These are phyloP conservation scores for Oncorhynchus keta DNA, from an alignment of 2,113 vertebrate species.

Conservation along the genomic window DNA sequence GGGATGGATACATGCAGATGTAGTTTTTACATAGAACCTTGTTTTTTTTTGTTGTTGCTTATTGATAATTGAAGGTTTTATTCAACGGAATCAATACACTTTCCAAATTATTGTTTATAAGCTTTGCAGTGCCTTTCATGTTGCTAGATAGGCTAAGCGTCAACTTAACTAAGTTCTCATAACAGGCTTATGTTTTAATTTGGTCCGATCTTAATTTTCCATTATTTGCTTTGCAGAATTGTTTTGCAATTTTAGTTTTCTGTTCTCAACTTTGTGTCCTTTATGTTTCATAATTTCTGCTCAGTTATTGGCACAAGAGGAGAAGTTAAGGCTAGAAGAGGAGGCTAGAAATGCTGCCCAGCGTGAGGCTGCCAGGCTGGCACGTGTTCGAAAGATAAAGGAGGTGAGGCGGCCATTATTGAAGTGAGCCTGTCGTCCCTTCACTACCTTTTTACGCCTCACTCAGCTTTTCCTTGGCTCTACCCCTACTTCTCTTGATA, in stretches of 20 bases:
- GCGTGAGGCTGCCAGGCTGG: conserved; percentile 93
- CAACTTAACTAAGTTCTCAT: neutral
- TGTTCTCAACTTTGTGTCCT: conserved; percentile 61
- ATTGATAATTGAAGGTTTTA: too few relatives aligned
- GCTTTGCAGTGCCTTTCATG: too few relatives aligned
- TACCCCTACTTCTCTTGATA: neutral
- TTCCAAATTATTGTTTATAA: too few relatives aligned
- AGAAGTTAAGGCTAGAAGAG: conserved; percentile 99
- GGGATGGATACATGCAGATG: too few relatives aligned
- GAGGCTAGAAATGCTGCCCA: conserved; percentile 94
- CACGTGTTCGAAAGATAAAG: conserved; percentile 90
- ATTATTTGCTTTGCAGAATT: conserved; percentile 45
- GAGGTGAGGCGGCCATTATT: conserved; percentile 90
- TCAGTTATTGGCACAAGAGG: conserved; percentile 99
- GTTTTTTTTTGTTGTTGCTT: too few relatives aligned
- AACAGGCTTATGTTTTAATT: conserved; percentile 31
- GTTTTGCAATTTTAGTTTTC: conserved; percentile 60
- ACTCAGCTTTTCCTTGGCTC: conserved; percentile 1
- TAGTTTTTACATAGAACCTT: too few relatives aligned
- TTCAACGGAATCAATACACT: too few relatives aligned
- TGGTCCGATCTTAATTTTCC: conserved; percentile 14
- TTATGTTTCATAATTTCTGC: conserved; percentile 86
- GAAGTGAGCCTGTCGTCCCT: conserved; percentile 48
- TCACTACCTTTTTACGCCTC: neutral
- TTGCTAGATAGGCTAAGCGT: too few relatives aligned